A percentile compares a stretch with the other conserved stretches of the same genome.
phyloP scores from a whole-genome alignment of 2,113 vertebrate species.

The Chitala chitala region DNA sequence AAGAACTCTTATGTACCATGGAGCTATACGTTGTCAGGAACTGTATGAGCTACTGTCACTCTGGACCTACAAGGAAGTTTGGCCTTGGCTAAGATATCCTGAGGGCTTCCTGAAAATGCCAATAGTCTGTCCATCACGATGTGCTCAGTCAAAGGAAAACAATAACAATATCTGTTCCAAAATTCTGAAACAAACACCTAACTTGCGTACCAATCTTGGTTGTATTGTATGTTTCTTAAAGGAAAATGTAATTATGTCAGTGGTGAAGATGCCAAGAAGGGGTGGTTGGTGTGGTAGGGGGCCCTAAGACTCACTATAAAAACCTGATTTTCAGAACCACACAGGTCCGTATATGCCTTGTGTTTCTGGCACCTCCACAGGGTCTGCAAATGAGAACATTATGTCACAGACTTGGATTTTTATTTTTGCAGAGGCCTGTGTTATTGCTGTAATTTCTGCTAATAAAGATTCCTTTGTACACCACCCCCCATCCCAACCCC shows the following conservation, averaged over 20 bases:
- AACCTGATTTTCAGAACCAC: background rate
- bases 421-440: constrained; percentile 25
- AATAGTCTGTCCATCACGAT: too few relatives aligned
- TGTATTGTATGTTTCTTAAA: background rate
- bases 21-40: too few relatives aligned
- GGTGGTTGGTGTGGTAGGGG: background rate
- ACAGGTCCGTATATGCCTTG: constrained; percentile 17
- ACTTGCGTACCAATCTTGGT: background rate
- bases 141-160: too few relatives aligned
- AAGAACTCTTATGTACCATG: too few relatives aligned
- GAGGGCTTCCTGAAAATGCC: too few relatives aligned
- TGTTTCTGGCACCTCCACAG: constrained; percentile 25
- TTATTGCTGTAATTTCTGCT: constrained; percentile 38
- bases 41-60: too few relatives aligned
- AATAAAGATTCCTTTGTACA: constrained; percentile 32
- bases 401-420: constrained; percentile 39
- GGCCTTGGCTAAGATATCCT: too few relatives aligned
- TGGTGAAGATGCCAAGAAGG: background rate
- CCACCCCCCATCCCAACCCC: background rate
- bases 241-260: constrained; percentile 15
- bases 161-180: too few relatives aligned
- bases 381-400: constrained; percentile 26
- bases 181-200: too few relatives aligned
- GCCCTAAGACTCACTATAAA: background rate
- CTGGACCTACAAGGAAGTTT: too few relatives aligned